Evolutionary conservation across 2,888 invertebrate species (phyloP).

Genomic region (Meiosimyza decipiens): DNA sequence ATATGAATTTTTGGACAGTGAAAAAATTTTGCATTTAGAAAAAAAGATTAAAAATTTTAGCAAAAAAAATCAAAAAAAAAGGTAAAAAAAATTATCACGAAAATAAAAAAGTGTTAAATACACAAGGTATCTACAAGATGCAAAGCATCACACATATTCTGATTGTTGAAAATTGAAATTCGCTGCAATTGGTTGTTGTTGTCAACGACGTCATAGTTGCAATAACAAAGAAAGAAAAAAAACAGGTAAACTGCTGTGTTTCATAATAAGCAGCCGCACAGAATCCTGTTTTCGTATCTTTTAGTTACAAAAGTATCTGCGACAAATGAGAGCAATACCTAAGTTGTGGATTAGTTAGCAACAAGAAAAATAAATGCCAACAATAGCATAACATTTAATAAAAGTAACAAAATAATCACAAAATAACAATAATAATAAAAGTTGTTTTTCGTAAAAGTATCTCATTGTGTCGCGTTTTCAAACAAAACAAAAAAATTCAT

Average conservation of each 20-base stretch:
- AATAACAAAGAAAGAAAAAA: constrained; percentile 1
- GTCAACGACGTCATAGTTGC: neutral
- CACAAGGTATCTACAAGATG: constrained; percentile 6
- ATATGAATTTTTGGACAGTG: neutral
- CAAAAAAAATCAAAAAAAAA: neutral
- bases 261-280: constrained; percentile 2
- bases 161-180: neutral
- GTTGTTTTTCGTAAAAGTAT: constrained; percentile 4
- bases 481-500: constrained; percentile 11
- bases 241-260: constrained; percentile 16
- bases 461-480: constrained; percentile 7
- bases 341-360: no score
- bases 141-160: neutral
- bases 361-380: no score
- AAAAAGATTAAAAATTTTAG: neutral
- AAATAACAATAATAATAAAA: neutral
- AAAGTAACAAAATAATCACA: neutral
- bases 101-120: neutral
- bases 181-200: constrained; percentile 7
- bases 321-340: no score
- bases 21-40: neutral
- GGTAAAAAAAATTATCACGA: neutral
- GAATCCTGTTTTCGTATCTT: constrained; percentile 6
- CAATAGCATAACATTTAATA: neutral
- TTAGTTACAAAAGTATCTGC: neutral